Conservation (phyloP, 2,888 invertebrate species). For the Ichneumoninae sp. region DNA sequence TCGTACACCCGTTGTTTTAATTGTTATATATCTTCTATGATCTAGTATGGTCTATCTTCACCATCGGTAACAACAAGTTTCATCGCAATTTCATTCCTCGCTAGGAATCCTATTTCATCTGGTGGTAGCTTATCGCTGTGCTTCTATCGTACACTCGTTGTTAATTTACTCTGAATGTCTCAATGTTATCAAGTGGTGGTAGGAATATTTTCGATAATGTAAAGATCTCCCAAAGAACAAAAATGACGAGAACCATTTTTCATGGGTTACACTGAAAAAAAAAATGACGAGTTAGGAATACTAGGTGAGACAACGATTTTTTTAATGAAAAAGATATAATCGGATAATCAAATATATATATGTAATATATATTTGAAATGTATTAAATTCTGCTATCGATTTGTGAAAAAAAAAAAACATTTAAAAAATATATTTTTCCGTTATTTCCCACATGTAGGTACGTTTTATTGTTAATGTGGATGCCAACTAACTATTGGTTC, state of each 20-base stretch:
- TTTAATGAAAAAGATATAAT: background rate
- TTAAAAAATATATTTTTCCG: too few species aligned
- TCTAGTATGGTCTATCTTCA: background rate
- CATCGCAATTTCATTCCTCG: slow-evolving; percentile 9
- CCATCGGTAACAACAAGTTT: background rate
- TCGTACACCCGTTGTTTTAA: slow-evolving; percentile 1
- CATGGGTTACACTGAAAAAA: background rate
- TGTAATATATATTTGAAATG: too few species aligned
- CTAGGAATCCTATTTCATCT: slow-evolving; percentile 39
- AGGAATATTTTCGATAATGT: slow-evolving; percentile 26
- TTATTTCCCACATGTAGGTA: too few species aligned
- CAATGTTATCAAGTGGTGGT: slow-evolving; percentile 22
- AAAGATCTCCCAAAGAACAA: background rate
- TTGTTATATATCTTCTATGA: slow-evolving; percentile 27
- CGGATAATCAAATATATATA: too few species aligned
- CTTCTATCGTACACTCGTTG: slow-evolving; percentile 38
- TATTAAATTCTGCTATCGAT: too few species aligned
- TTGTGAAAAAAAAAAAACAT: background rate
- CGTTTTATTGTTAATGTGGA: background rate
- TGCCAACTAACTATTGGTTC: background rate
- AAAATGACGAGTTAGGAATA: background rate
- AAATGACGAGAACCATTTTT: background rate
- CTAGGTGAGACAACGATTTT: background rate
- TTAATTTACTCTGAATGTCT: slow-evolving; percentile 12
- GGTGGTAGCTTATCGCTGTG: slow-evolving; percentile 64